phyloP scores from a whole-genome alignment of 2,797 vertebrate species.

The Triplophysa bombifrons region DNA sequence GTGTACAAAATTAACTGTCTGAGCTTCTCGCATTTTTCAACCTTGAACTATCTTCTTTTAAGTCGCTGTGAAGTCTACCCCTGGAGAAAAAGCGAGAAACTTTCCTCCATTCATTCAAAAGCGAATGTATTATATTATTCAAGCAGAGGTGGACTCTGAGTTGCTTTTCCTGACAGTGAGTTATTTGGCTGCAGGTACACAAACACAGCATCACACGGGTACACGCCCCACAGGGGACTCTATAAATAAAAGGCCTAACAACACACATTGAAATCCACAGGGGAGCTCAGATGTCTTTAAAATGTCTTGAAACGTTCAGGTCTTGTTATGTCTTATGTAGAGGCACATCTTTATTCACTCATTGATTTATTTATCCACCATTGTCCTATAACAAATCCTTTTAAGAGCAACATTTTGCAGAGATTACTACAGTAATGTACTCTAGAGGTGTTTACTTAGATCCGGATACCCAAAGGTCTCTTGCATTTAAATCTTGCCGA shows the following conservation, averaged over 20 bases:
- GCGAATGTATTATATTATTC: constrained; percentile 67
- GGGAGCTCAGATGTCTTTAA: constrained; percentile 79
- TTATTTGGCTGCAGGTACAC: constrained; percentile 78
- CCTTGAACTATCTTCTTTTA: constrained; percentile 64
- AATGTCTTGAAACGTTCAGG: constrained; percentile 72
- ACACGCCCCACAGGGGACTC: constrained; percentile 78
- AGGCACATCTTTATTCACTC: constrained; percentile 42
- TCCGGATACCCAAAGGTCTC: constrained; percentile 63
- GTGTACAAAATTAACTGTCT: constrained; percentile 58
- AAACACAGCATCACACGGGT: constrained; percentile 76
- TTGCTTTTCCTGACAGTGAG: constrained; percentile 76
- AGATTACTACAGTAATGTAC: constrained; percentile 65
- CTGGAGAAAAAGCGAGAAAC: constrained; percentile 46
- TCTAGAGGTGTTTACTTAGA: constrained; percentile 55
- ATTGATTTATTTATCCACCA: constrained; percentile 55
- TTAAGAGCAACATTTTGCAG: constrained; percentile 44
- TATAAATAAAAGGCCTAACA: constrained; percentile 84
- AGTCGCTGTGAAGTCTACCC: constrained; percentile 68
- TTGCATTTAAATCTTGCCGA: constrained; percentile 53
- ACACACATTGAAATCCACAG: constrained; percentile 77
- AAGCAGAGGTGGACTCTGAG: constrained; percentile 65
- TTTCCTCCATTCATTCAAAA: constrained; percentile 60
- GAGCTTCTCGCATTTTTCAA: constrained; percentile 61
- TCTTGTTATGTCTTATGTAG: constrained; percentile 70
- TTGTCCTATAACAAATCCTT: constrained; percentile 48